These are phyloP conservation scores for Thymallus thymallus DNA, from an alignment of 2,113 vertebrate species.

Conservation along the genomic window DNA sequence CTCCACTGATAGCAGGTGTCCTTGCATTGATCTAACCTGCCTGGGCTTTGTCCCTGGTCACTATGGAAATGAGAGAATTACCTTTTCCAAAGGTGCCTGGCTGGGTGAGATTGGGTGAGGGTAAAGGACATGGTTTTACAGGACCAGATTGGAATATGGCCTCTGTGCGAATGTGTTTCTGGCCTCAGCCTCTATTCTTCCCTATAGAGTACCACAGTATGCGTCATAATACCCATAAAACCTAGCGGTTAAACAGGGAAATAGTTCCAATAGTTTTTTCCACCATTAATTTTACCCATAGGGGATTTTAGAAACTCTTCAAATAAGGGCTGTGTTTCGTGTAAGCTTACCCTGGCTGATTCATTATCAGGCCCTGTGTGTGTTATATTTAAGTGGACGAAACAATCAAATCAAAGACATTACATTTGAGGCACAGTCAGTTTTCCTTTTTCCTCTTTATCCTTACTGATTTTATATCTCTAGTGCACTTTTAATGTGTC, in stretches of 20 bases:
- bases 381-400: constrained; percentile 20
- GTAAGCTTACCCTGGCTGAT: constrained; percentile 1
- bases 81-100: constrained; percentile 58
- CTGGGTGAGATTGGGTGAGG: background rate
- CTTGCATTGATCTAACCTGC: constrained; percentile 62
- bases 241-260: too few species aligned
- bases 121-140: constrained; percentile 39
- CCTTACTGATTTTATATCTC: constrained; percentile 22
- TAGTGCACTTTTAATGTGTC: constrained; percentile 12
- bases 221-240: background rate
- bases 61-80: constrained; percentile 67
- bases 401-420: constrained; percentile 38
- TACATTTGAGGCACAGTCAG: constrained; percentile 32
- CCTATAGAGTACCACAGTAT: background rate
- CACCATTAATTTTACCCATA: background rate
- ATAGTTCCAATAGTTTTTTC: too few species aligned
- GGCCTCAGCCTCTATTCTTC: background rate
- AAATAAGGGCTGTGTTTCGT: too few species aligned
- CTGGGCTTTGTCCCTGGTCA: constrained; percentile 59
- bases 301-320: too few species aligned
- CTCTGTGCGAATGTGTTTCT: background rate
- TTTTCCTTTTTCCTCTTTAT: constrained; percentile 22
- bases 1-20: constrained; percentile 61
- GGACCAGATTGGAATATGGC: constrained; percentile 5
- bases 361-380: constrained; percentile 44